phyloP scores from a whole-genome alignment of 2,113 vertebrate genomes.

The Ondatra zibethicus region DNA sequence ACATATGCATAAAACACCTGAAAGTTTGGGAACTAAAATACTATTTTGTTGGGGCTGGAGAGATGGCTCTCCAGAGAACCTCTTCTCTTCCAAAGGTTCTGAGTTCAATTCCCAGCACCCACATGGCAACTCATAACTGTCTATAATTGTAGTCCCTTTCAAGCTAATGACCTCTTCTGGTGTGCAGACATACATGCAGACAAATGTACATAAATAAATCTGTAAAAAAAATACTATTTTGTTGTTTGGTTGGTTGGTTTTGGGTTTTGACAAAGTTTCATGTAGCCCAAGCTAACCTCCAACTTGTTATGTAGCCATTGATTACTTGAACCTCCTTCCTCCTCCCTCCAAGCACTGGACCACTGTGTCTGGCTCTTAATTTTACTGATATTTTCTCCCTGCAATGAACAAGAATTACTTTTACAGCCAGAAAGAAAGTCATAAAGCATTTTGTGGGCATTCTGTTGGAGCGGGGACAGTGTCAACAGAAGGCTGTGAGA shows the following conservation, averaged over 20 bases:
- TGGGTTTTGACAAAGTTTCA: neutral
- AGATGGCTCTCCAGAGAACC: too few species aligned
- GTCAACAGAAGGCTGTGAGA: neutral
- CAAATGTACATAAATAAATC: too few species aligned
- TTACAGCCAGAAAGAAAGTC: neutral
- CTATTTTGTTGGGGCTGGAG: too few species aligned
- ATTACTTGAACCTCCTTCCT: neutral
- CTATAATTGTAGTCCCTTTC: too few species aligned
- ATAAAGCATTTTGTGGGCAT: neutral
- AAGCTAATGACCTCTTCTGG: too few species aligned
- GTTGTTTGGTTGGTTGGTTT: neutral
- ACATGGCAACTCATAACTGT: too few species aligned
- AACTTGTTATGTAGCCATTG: neutral
- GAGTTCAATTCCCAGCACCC: too few species aligned
- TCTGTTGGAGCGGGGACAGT: neutral
- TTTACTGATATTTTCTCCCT: neutral
- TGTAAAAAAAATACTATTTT: too few species aligned
- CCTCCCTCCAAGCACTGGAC: neutral
- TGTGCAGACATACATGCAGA: too few species aligned
- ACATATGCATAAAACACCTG: neutral
- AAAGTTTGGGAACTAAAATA: neutral
- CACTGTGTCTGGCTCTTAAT: neutral
- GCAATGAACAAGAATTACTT: conserved; percentile 30
- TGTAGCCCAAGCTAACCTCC: neutral
- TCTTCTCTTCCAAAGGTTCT: too few species aligned